Percentiles rank a stretch among this genome's conserved stretches.
phyloP scores from a whole-genome alignment of 2,113 vertebrate genomes.

The Ptilonorhynchus violaceus region DNA sequence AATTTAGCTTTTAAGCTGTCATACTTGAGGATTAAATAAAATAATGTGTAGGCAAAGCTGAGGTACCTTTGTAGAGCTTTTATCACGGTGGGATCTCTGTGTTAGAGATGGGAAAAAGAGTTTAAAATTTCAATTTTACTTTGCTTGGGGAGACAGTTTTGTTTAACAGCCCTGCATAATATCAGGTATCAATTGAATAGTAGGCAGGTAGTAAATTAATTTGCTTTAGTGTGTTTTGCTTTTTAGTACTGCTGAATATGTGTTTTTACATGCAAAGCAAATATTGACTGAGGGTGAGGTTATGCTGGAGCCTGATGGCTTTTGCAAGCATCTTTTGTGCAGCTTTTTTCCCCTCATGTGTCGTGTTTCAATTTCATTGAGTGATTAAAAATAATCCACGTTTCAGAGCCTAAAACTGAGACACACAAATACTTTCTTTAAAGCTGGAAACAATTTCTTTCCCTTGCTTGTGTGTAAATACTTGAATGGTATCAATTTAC shows the following conservation, averaged over 20 bases:
- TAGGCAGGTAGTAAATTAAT: not conserved
- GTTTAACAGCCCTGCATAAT: not conserved
- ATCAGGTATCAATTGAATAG: not conserved
- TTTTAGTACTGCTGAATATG: not conserved
- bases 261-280: not conserved
- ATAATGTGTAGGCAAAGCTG: not conserved
- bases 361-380: not conserved
- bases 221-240: not conserved
- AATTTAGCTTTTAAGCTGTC: not conserved
- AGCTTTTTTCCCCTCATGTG: not conserved
- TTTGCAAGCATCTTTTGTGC: not conserved
- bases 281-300: not conserved
- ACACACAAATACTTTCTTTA: not conserved
- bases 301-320: not conserved
- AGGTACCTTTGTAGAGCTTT: not conserved
- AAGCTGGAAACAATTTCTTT: not conserved
- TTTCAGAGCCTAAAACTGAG: not conserved
- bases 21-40: not conserved
- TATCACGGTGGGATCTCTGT: not conserved
- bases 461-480: not conserved
- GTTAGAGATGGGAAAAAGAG: not conserved
- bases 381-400: not conserved
- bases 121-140: not conserved
- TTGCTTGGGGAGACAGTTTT: not conserved
- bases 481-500: not conserved